Evolutionary conservation across 2,113 vertebrate species (phyloP).

Genomic region (Tragelaphus strepsiceros): DNA sequence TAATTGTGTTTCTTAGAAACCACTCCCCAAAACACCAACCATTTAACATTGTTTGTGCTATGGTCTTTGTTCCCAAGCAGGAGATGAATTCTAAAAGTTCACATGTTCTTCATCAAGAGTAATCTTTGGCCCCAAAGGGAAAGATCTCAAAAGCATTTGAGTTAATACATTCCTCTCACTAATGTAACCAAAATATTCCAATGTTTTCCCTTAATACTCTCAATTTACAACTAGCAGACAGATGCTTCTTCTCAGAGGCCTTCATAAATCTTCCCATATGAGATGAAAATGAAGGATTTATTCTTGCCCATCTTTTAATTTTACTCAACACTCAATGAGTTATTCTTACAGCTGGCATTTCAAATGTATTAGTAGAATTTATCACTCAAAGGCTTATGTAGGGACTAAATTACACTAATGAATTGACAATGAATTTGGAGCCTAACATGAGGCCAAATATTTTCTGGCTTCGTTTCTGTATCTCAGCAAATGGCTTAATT

Average conservation of each 20-base stretch:
- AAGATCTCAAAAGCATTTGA: conserved; percentile 47
- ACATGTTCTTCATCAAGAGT: conserved; percentile 50
- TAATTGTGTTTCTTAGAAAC: conserved; percentile 48
- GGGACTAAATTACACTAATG: conserved; percentile 81
- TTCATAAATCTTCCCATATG: conserved; percentile 72
- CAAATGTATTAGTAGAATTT: conserved; percentile 78
- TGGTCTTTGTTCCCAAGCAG: conserved; percentile 33
- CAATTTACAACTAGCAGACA: conserved; percentile 69
- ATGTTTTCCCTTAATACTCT: conserved; percentile 64
- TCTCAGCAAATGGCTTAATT: conserved; percentile 81
- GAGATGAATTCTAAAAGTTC: conserved; percentile 37
- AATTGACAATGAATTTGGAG: conserved; percentile 83
- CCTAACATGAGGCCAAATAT: conserved; percentile 80
- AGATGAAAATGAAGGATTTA: conserved; percentile 77
- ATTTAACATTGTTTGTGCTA: conserved; percentile 21
- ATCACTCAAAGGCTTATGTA: conserved; percentile 77
- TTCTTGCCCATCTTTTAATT: conserved; percentile 77
- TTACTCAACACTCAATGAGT: conserved; percentile 75
- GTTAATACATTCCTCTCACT: conserved; percentile 31
- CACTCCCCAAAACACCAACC: not conserved
- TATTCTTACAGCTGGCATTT: conserved; percentile 80
- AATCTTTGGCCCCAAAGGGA: conserved; percentile 47
- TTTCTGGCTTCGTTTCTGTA: conserved; percentile 80
- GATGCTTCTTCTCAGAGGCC: conserved; percentile 63
- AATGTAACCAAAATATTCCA: conserved; percentile 49